phyloP scores from a whole-genome alignment of 2,797 vertebrate genomes.

The Helicolenus hilgendorfi region DNA sequence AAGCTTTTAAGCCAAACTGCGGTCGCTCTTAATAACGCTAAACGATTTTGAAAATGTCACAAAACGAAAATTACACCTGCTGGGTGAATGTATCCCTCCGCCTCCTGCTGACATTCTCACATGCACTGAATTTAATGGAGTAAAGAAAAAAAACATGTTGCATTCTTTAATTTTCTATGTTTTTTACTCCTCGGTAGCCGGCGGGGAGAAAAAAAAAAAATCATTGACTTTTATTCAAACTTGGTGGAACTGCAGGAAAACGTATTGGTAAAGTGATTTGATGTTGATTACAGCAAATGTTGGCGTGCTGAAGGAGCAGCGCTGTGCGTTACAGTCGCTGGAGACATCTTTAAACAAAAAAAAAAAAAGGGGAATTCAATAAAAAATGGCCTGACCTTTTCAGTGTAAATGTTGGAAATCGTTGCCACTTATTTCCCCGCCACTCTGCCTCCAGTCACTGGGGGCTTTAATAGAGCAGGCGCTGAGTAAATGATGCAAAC shows the following conservation, averaged over 20 bases:
- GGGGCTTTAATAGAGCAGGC: constrained; percentile 19
- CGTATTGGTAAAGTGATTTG: constrained; percentile 33
- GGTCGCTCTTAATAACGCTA: neutral
- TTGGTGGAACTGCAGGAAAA: constrained; percentile 28
- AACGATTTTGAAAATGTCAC: constrained; percentile 28
- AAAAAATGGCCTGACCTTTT: constrained; percentile 62
- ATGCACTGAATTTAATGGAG: constrained; percentile 42
- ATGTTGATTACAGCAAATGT: constrained; percentile 45
- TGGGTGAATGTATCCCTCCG: neutral
- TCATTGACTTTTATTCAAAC: constrained; percentile 30
- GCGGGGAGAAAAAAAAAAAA: constrained; percentile 34
- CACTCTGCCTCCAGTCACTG: constrained; percentile 27
- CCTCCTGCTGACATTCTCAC: constrained; percentile 13
- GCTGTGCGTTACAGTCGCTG: neutral
- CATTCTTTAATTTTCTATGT: constrained; percentile 51
- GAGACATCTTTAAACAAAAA: neutral
- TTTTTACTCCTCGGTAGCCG: constrained; percentile 40
- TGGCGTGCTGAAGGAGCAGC: neutral
- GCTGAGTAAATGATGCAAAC: constrained; percentile 30
- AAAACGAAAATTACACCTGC: constrained; percentile 8
- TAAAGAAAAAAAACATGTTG: constrained; percentile 24
- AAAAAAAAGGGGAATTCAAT: constrained; percentile 40
- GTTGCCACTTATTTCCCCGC: constrained; percentile 34
- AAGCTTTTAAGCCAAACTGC: neutral
- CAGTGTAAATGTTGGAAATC: constrained; percentile 23